phyloP scores from a whole-genome alignment of 1,140 invertebrate species.

The Diabrotica undecimpunctata region DNA sequence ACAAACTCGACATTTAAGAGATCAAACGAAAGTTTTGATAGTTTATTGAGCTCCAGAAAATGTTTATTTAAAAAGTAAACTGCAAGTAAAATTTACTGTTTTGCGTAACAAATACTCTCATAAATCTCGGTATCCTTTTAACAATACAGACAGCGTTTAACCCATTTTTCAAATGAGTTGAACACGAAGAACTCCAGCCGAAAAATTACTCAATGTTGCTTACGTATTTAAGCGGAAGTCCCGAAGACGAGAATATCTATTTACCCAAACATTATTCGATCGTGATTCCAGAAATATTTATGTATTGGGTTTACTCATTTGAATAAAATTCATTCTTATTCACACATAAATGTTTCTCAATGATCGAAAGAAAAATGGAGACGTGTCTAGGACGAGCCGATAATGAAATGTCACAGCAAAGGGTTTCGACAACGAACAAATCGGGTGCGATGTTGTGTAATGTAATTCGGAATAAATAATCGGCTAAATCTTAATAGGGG shows the following conservation, averaged over 20 bases:
- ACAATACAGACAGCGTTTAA: too few species aligned
- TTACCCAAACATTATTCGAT: not conserved
- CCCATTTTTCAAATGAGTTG: too few species aligned
- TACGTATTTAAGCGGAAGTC: not conserved
- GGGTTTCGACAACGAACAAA: not conserved
- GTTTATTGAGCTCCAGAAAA: too few species aligned
- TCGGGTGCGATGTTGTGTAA: not conserved
- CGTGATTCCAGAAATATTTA: not conserved
- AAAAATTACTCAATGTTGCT: not conserved
- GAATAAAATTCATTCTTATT: not conserved
- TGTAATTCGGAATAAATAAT: too few species aligned
- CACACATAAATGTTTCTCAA: constrained; percentile 2
- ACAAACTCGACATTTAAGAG: too few species aligned
- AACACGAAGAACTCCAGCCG: not conserved
- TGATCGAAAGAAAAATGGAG: not conserved
- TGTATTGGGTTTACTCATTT: not conserved
- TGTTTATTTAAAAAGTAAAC: too few species aligned
- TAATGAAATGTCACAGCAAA: not conserved
- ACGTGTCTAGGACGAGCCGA: not conserved
- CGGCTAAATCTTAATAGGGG: too few species aligned
- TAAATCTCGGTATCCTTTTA: too few species aligned
- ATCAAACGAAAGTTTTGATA: too few species aligned
- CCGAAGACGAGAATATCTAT: not conserved
- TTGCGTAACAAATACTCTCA: too few species aligned
- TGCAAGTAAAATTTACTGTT: too few species aligned